phyloP scores from a whole-genome alignment of 1,140 invertebrate genomes.

The Nixonia krombeini region DNA sequence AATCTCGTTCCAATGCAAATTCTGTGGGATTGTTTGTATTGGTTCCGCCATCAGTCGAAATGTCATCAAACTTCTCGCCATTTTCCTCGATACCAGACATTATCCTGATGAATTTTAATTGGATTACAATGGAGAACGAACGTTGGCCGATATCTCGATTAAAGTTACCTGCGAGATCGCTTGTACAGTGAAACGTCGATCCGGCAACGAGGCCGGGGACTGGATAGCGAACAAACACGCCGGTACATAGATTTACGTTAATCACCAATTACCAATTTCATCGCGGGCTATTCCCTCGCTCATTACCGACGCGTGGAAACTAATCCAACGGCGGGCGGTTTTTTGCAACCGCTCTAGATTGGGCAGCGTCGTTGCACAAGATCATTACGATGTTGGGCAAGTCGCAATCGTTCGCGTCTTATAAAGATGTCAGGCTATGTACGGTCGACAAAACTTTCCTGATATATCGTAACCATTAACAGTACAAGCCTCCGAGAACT shows the following conservation, averaged over 20 bases:
- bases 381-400: constrained; percentile 31
- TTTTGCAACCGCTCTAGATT: no score
- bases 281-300: no score
- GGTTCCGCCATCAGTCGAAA: constrained; percentile 38
- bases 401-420: constrained; percentile 59
- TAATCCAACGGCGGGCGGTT: no score
- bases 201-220: no score
- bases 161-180: no score
- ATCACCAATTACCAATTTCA: no score
- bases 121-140: no score
- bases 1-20: constrained; percentile 40
- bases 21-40: constrained; percentile 35
- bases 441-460: constrained; percentile 62
- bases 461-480: constrained; percentile 63
- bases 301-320: no score
- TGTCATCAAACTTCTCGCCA: constrained; percentile 33
- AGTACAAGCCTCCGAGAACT: constrained; percentile 61
- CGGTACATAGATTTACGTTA: no score
- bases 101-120: constrained; percentile 47
- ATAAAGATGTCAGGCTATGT: constrained; percentile 62
- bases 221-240: no score
- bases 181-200: no score
- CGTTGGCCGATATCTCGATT: no score
- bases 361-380: constrained; percentile 22
- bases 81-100: constrained; percentile 19